Evolutionary conservation across 2,797 vertebrate species (phyloP), one percentile per base, ranked within the genome.

Genomic region (Rachycentron canadum): DNA sequence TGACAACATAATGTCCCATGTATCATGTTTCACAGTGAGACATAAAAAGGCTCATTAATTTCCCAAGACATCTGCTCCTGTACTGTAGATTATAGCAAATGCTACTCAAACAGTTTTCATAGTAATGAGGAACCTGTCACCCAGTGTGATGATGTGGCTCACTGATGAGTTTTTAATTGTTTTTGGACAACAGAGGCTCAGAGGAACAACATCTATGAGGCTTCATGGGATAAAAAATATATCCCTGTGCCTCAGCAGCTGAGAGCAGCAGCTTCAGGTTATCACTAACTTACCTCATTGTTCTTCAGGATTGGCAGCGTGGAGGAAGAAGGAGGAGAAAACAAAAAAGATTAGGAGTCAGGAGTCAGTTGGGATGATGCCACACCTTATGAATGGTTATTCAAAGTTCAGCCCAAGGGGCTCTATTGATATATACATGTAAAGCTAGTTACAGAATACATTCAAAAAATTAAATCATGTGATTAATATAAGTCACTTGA

Each of bases 251-350:
- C 38, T 28, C 45, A 62, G 17, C 4, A 47, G 19, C 43, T 47
- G 7, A 47, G 43, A 21, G 1, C 34, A 68, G 16, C 5, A 36
- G 34, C 49, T 41, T 68, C 56, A 73, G 41, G 2, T 14, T 45
- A 7, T 69, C 43, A 78, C 4, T 49, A 50, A 63, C 90, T 92
- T 84, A 94, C 94, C 90, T 94, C 92, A 71, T 86, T 92, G 86
- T 94, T 93, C 91, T 95, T 92, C 67, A 82, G 52, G 69, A 71
- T 73, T 1, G 57, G 45, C 78, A 80, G 71, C 78, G 80, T 69
- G 76, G 58, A 72, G 26, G 69, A 86, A 59, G 62, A 76, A 83
- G 19, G 61, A 58, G 7, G 62, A 32, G 34, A 59, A 45, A 21
- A 76, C n/a, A 40, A 60, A 25, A 65, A 72, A 43, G 3, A 41